Percentiles rank a stretch among this genome's conserved stretches.
Conservation (phyloP, 2,797 vertebrate species). For the Notoglanidium macrostoma region DNA sequence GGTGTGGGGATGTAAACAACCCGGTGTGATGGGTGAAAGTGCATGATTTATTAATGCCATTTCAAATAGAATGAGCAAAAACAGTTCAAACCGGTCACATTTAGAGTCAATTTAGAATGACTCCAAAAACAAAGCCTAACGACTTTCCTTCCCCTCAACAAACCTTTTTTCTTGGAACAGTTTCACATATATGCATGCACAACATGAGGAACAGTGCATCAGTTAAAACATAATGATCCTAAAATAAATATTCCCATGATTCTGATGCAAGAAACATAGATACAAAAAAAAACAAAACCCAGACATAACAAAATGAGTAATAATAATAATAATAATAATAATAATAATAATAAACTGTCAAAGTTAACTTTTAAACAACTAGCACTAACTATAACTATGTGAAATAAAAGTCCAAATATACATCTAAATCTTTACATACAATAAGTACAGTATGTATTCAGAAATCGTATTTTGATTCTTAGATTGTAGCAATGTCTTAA, state of each 20-base stretch:
- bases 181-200: not conserved
- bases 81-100: not conserved
- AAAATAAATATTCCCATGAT: not conserved
- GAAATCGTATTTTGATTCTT: not conserved
- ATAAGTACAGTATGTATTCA: not conserved
- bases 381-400: too few species aligned
- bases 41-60: not conserved
- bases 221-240: not conserved
- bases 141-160: not conserved
- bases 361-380: too few species aligned
- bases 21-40: not conserved
- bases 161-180: not conserved
- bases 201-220: not conserved
- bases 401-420: not conserved
- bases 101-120: not conserved
- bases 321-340: too few species aligned
- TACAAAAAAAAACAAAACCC: not conserved
- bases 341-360: too few species aligned
- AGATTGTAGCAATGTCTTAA: not conserved
- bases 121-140: not conserved
- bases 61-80: not conserved
- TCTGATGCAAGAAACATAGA: not conserved
- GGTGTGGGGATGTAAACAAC: not conserved
- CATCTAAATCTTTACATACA: not conserved
- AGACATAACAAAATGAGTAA: not conserved